Evolutionary conservation across 2,797 vertebrate genomes (phyloP).

Genomic region (Bradypodion pumilum): DNA sequence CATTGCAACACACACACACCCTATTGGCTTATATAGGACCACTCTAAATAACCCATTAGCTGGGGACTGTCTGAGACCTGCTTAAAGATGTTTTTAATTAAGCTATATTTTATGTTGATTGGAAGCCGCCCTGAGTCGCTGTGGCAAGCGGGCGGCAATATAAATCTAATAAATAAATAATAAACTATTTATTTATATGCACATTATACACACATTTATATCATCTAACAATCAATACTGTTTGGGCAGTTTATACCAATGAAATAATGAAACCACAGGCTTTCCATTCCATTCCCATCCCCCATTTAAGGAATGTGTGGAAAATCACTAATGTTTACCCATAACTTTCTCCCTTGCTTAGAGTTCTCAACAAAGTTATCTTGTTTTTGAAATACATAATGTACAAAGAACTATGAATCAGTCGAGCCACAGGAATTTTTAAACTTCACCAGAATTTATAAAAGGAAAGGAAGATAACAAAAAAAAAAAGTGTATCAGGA

Average conservation of each 20-base stretch:
- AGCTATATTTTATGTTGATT: too few relatives aligned
- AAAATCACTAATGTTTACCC: background rate
- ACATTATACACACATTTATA: too few relatives aligned
- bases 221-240: background rate
- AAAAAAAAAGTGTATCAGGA: background rate
- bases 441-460: background rate
- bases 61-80: too few relatives aligned
- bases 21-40: too few relatives aligned
- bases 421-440: background rate
- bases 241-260: background rate
- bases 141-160: too few relatives aligned
- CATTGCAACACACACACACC: too few relatives aligned
- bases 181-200: too few relatives aligned
- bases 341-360: too few relatives aligned
- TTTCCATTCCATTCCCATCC: background rate
- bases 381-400: background rate
- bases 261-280: conserved; percentile 47
- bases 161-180: too few relatives aligned
- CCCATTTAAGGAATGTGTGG: background rate
- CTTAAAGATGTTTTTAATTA: too few relatives aligned
- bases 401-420: background rate
- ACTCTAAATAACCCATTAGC: too few relatives aligned
- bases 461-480: background rate
- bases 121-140: too few relatives aligned
- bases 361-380: background rate